Evolutionary conservation across 1,140 invertebrate genomes (phyloP).

Genomic region (Trichonephila clavipes): DNA sequence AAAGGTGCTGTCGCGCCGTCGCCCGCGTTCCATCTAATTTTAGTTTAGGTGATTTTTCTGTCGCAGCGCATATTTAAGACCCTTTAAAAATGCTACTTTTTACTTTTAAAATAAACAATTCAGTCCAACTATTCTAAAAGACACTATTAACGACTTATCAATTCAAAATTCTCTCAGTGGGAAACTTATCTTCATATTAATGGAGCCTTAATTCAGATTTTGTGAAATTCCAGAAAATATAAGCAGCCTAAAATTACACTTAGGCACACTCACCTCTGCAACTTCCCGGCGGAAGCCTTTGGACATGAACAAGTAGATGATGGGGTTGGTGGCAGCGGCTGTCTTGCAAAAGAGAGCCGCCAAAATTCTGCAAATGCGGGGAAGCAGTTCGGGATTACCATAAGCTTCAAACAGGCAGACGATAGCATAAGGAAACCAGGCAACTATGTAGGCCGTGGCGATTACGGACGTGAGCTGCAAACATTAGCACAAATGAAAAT

Average conservation of each 20-base stretch:
- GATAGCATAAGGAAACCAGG: slow-evolving; percentile 77
- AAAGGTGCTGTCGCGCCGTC: too few species aligned
- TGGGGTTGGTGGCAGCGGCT: slow-evolving; percentile 78
- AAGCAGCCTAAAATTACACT: too few species aligned
- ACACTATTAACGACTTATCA: too few species aligned
- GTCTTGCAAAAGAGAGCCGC: slow-evolving; percentile 78
- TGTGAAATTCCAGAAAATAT: background rate
- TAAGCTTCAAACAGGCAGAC: slow-evolving; percentile 77
- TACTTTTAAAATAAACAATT: too few species aligned
- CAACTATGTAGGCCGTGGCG: slow-evolving; percentile 76
- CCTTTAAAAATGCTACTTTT: too few species aligned
- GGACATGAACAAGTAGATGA: slow-evolving; percentile 78
- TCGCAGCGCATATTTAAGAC: too few species aligned
- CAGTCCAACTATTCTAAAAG: too few species aligned
- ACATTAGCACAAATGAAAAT: background rate
- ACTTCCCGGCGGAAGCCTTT: slow-evolving; percentile 77
- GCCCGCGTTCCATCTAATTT: too few species aligned
- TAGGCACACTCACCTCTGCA: background rate
- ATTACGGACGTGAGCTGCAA: slow-evolving; percentile 77
- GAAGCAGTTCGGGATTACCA: slow-evolving; percentile 14
- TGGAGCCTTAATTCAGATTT: background rate
- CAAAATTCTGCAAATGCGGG: slow-evolving; percentile 5
- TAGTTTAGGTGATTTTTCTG: too few species aligned
- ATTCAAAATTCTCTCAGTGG: too few species aligned
- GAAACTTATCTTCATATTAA: too few species aligned